These are phyloP conservation scores for Drosophila mayaguana DNA, from an alignment of 2,888 invertebrate species.

Conservation along the genomic window DNA sequence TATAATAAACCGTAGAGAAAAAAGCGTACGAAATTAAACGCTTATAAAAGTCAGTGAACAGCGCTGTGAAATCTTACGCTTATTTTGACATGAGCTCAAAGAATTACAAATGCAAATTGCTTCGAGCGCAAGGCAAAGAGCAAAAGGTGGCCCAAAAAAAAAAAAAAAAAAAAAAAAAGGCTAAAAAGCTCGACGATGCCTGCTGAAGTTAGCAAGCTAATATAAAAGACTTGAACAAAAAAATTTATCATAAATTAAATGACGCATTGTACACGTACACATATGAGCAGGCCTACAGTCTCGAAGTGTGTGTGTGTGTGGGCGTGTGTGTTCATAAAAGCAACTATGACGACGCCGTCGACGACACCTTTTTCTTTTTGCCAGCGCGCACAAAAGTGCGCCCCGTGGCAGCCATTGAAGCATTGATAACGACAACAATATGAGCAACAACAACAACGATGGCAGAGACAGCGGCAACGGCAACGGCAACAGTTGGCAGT, in stretches of 20 bases:
- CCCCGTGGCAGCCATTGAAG: constrained; percentile 61
- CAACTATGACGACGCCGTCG: constrained; percentile 52
- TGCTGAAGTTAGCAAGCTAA: constrained; percentile 70
- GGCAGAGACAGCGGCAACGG: constrained; percentile 36
- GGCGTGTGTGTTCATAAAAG: constrained; percentile 22
- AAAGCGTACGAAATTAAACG: constrained; percentile 60
- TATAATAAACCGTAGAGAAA: neutral
- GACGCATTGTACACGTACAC: constrained; percentile 65
- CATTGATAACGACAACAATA: constrained; percentile 52
- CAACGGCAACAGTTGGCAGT: constrained; percentile 68
- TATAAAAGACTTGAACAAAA: constrained; percentile 72
- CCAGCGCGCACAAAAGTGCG: constrained; percentile 39
- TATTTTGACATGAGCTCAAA: constrained; percentile 75
- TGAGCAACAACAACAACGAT: constrained; percentile 25
- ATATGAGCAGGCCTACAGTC: constrained; percentile 13
- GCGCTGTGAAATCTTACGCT: constrained; percentile 66
- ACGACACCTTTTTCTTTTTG: constrained; percentile 55
- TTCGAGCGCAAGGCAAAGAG: constrained; percentile 41
- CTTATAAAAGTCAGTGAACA: constrained; percentile 68
- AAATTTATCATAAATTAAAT: constrained; percentile 79
- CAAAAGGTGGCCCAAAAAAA: constrained; percentile 17
- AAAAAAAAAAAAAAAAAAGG: constrained; percentile 34
- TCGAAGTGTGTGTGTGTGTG: constrained; percentile 14
- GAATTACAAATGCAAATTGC: constrained; percentile 81
- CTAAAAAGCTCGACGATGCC: constrained; percentile 28